These are phyloP conservation scores for Crematogaster levior DNA, from an alignment of 2,888 invertebrate genomes.

Conservation along the genomic window DNA sequence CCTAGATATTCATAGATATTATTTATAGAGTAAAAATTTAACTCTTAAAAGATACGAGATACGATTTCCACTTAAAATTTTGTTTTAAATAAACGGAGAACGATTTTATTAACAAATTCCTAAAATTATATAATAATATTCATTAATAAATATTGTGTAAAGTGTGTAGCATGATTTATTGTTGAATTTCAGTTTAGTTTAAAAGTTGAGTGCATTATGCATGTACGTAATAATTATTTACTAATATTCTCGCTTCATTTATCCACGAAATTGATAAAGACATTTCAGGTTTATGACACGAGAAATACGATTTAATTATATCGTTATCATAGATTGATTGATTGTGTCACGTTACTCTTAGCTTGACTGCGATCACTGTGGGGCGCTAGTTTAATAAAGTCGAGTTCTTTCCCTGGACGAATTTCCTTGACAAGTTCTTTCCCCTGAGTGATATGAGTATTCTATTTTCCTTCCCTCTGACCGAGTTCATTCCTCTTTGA, in stretches of 20 bases:
- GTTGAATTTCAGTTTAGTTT: neutral
- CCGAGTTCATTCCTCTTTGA: constrained; percentile 7
- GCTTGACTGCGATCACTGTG: neutral
- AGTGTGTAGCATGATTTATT: neutral
- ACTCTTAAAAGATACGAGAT: neutral
- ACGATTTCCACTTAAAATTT: neutral
- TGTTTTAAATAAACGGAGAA: neutral
- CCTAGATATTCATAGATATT: neutral
- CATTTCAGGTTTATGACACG: neutral
- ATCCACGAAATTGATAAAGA: neutral
- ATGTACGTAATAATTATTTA: neutral
- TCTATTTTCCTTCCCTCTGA: constrained; percentile 41
- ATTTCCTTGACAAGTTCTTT: constrained; percentile 50
- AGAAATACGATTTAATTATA: constrained; percentile 8
- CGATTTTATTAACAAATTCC: neutral
- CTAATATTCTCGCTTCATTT: neutral
- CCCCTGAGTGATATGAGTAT: neutral
- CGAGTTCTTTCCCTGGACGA: constrained; percentile 55
- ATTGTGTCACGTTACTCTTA: constrained; percentile 50
- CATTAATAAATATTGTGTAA: neutral
- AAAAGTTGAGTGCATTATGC: neutral
- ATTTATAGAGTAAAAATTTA: neutral
- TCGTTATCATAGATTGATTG: neutral
- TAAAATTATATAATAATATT: too few relatives aligned
- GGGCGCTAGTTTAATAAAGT: constrained; percentile 47